A percentile compares a stretch with the other conserved stretches of the same genome.
phyloP scores from a whole-genome alignment of 2,888 invertebrate genomes.

The Tetranychus piercei region DNA sequence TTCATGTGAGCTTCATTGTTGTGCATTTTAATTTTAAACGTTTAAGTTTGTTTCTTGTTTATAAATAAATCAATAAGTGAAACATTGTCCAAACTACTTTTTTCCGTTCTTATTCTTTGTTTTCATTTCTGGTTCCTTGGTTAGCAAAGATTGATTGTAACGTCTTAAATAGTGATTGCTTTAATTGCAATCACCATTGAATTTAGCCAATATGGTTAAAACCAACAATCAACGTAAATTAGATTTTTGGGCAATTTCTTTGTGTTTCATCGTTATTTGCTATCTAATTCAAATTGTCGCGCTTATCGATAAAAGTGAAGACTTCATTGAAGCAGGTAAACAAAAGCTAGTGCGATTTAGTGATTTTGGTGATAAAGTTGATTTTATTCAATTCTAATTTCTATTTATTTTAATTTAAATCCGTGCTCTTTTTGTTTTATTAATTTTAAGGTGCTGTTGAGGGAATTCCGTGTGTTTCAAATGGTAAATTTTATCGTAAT shows the following conservation, averaged over 20 bases:
- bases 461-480: conserved; percentile 44
- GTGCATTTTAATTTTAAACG: too few species aligned
- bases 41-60: too few species aligned
- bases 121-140: too few species aligned
- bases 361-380: neutral
- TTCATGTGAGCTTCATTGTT: neutral
- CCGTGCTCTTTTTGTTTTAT: neutral
- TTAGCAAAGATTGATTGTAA: too few species aligned
- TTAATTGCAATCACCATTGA: too few species aligned
- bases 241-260: neutral
- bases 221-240: neutral
- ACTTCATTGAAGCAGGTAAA: neutral
- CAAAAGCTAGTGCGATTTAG: neutral
- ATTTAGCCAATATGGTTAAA: neutral
- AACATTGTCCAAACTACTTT: too few species aligned
- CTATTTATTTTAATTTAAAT: neutral
- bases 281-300: neutral
- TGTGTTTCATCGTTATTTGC: neutral
- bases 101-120: too few species aligned
- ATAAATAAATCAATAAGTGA: too few species aligned
- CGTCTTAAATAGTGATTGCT: too few species aligned
- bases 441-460: conserved; percentile 19
- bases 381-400: neutral
- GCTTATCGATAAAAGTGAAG: neutral
- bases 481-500: conserved; percentile 55